Conservation (phyloP, 2,888 invertebrate genomes). For the Cheilosia variabilis region DNA sequence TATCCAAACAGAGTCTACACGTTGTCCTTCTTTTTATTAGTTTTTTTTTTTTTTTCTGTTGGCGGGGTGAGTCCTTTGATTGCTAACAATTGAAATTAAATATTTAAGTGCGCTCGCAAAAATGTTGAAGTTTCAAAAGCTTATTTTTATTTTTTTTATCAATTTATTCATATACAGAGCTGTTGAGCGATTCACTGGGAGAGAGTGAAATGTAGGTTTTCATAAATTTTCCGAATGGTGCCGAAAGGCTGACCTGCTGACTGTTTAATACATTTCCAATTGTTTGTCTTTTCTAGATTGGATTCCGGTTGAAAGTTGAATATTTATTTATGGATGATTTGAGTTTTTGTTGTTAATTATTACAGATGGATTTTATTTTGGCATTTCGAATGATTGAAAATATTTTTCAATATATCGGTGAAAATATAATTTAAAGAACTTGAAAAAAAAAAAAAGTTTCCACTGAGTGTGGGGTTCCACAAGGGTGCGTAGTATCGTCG, state of each 20-base stretch:
- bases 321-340: neutral
- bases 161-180: slow-evolving; percentile 16
- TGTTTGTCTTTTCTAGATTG: slow-evolving; percentile 8
- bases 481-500: too few species aligned
- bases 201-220: slow-evolving; percentile 33
- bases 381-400: too few species aligned
- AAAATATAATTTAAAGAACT: too few species aligned
- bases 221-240: slow-evolving; percentile 61
- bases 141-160: neutral
- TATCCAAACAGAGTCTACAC: slow-evolving; percentile 57
- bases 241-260: slow-evolving; percentile 51
- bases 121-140: slow-evolving; percentile 18
- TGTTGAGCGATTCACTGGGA: neutral
- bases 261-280: slow-evolving; percentile 61
- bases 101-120: slow-evolving; percentile 63
- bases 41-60: slow-evolving; percentile 5
- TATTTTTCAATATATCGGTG: too few species aligned
- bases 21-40: slow-evolving; percentile 1
- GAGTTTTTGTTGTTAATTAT: neutral
- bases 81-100: slow-evolving; percentile 74
- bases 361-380: too few species aligned
- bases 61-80: slow-evolving; percentile 59
- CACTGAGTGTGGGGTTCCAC: too few species aligned
- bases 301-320: slow-evolving; percentile 22
- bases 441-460: too few species aligned